Conservation (phyloP, 2,797 vertebrate genomes). For the Alca torda region DNA sequence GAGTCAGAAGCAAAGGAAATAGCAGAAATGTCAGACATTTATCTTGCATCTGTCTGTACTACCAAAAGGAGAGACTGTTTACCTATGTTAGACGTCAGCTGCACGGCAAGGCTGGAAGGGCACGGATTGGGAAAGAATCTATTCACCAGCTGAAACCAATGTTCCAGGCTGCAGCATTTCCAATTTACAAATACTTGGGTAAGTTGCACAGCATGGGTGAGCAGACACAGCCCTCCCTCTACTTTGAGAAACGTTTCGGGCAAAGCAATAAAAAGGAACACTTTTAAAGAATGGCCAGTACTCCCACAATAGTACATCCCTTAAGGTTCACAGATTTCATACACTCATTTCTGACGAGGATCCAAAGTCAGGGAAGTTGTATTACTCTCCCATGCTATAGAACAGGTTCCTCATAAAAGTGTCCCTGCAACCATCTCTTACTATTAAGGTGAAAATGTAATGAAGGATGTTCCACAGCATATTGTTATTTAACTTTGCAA, state of each 20-base stretch:
- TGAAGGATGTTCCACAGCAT: not conserved
- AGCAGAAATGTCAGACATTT: not conserved
- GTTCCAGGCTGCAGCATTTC: not conserved
- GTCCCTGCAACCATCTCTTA: not conserved
- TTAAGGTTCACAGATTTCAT: not conserved
- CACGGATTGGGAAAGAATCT: not conserved
- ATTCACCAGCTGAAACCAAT: slow-evolving; percentile 35
- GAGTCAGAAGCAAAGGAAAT: slow-evolving; percentile 29
- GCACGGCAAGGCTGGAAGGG: not conserved
- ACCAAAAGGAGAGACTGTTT: not conserved
- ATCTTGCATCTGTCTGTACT: slow-evolving; percentile 16
- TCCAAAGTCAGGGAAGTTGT: not conserved
- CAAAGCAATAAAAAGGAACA: not conserved
- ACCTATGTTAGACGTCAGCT: not conserved
- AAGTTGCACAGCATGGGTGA: not conserved
- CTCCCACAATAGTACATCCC: not conserved
- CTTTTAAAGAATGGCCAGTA: not conserved
- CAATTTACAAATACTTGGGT: not conserved
- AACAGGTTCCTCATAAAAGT: not conserved
- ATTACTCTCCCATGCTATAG: not conserved
- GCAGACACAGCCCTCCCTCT: not conserved
- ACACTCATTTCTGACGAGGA: not conserved
- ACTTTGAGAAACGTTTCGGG: not conserved
- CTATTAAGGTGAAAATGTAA: not conserved
- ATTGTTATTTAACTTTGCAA: not conserved